A percentile compares a stretch with the other conserved stretches of the same genome.
Conservation (phyloP, 2,797 vertebrate species). For the Lutjanus campechanus region DNA sequence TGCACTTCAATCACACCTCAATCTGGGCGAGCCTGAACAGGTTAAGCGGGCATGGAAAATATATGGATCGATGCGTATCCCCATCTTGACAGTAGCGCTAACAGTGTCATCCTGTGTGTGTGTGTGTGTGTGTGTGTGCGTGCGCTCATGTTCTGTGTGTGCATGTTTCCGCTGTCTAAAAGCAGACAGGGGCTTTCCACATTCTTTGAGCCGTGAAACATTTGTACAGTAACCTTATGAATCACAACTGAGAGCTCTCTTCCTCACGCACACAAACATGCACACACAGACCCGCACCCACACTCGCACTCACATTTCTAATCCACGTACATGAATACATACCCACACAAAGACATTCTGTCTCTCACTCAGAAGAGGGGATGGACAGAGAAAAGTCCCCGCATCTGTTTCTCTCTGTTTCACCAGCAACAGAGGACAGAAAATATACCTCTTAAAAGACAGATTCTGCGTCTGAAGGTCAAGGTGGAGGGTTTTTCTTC, state of each 20-base stretch:
- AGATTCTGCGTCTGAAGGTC: constrained; percentile 32
- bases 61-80: constrained; percentile 37
- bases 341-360: constrained; percentile 71
- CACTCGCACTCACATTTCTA: constrained; percentile 57
- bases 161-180: constrained; percentile 70
- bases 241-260: constrained; percentile 75
- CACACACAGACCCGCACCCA: constrained; percentile 45
- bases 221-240: constrained; percentile 77
- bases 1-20: constrained; percentile 7
- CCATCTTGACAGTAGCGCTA: constrained; percentile 20
- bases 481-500: constrained; percentile 4
- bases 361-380: constrained; percentile 53
- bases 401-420: constrained; percentile 52
- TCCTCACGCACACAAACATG: constrained; percentile 45
- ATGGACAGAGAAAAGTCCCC: constrained; percentile 78
- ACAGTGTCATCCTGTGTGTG: constrained; percentile 34
- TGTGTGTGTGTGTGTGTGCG: constrained; percentile 33
- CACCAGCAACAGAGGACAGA: constrained; percentile 39
- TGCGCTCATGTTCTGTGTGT: constrained; percentile 25
- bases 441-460: constrained; percentile 29
- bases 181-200: constrained; percentile 81
- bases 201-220: constrained; percentile 70
- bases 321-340: constrained; percentile 50
- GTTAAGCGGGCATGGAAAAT: constrained; percentile 26
- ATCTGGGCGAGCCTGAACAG: constrained; percentile 1